Evolutionary conservation across 2,888 invertebrate species (phyloP).

Genomic region (Lampropteryx suffumata): DNA sequence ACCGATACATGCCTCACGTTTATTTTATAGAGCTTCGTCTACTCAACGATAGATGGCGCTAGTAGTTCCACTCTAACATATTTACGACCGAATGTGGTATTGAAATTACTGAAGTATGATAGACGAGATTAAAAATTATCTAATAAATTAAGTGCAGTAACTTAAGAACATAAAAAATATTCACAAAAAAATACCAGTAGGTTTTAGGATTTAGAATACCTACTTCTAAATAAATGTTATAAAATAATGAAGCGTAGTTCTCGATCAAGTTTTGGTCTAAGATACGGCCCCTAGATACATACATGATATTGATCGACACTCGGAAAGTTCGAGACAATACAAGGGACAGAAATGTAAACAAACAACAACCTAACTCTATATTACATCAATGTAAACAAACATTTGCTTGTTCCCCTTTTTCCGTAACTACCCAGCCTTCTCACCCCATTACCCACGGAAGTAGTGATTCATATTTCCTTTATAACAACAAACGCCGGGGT

Average conservation of each 20-base stretch:
- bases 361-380: neutral
- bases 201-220: too few species aligned
- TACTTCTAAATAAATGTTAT: too few species aligned
- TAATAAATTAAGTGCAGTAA: too few species aligned
- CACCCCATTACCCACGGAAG: constrained; percentile 1
- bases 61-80: neutral
- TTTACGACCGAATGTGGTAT: too few species aligned
- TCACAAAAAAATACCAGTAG: too few species aligned
- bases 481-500: neutral
- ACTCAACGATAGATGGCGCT: constrained; percentile 24
- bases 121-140: too few species aligned
- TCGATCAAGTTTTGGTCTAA: too few species aligned
- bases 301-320: neutral
- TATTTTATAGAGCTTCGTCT: neutral
- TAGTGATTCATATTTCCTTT: constrained; percentile 5
- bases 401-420: constrained; percentile 1
- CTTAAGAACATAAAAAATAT: too few species aligned
- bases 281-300: neutral
- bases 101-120: too few species aligned
- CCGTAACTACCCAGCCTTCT: constrained; percentile 4
- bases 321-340: neutral
- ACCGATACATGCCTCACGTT: too few species aligned
- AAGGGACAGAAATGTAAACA: too few species aligned
- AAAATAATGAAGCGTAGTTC: too few species aligned
- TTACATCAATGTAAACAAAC: neutral